These are phyloP conservation scores for Notocelia uddmanniana DNA, from an alignment of 2,888 invertebrate species.

Conservation along the genomic window DNA sequence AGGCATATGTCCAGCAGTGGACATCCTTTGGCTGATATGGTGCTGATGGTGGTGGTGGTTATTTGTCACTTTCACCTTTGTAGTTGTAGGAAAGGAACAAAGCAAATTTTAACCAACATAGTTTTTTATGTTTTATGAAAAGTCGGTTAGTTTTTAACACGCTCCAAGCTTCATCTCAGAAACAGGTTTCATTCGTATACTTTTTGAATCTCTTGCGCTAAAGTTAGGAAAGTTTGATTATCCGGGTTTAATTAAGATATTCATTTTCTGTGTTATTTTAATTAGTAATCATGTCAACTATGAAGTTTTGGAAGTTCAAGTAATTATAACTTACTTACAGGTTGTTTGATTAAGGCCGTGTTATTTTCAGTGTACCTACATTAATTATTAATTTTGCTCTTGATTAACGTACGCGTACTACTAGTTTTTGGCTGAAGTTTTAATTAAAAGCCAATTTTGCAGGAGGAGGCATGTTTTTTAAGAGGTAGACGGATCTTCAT, in stretches of 20 bases:
- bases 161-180: too few species aligned
- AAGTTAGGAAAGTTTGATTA: not conserved
- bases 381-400: slow-evolving; percentile 6
- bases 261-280: not conserved
- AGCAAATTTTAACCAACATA: too few species aligned
- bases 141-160: too few species aligned
- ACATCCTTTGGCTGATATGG: too few species aligned
- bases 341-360: slow-evolving; percentile 10
- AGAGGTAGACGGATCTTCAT: not conserved
- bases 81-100: too few species aligned
- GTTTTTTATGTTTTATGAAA: too few species aligned
- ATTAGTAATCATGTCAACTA: slow-evolving; percentile 9
- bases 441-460: not conserved
- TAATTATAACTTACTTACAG: slow-evolving; percentile 18
- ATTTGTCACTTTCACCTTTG: too few species aligned
- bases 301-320: not conserved
- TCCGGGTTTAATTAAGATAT: not conserved
- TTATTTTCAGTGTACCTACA: not conserved
- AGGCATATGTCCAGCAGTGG: too few species aligned
- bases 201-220: not conserved
- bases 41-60: too few species aligned
- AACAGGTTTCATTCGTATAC: not conserved
- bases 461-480: too few species aligned
- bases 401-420: not conserved
- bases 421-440: not conserved